phyloP scores from a whole-genome alignment of 2,113 vertebrate genomes.

The Electrona antarctica region DNA sequence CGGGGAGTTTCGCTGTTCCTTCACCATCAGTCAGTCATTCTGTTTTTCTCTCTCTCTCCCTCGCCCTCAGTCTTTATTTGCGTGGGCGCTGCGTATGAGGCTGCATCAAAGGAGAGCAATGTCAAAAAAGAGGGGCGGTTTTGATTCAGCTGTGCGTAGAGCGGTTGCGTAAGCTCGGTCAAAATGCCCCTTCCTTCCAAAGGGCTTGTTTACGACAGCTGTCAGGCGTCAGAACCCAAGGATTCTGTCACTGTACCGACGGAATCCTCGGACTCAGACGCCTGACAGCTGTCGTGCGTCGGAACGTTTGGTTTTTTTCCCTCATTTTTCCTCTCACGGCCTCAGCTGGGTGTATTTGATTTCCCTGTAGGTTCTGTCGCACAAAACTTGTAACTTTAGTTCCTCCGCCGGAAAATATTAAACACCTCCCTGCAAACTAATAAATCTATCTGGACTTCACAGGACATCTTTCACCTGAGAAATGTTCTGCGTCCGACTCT shows the following conservation, averaged over 20 bases:
- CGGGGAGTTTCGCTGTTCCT: conserved; percentile 44
- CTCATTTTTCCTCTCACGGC: no score
- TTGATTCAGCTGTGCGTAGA: conserved; percentile 63
- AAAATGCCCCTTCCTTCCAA: no score
- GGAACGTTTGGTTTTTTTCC: no score
- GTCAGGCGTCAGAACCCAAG: no score
- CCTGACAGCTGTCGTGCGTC: no score
- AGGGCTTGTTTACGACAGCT: no score
- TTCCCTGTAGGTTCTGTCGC: conserved; percentile 35
- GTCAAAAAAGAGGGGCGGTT: conserved; percentile 52
- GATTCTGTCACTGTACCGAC: no score
- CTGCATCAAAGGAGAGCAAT: conserved; percentile 51
- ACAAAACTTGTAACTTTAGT: neutral
- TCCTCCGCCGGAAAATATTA: conserved; percentile 34
- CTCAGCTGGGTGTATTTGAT: conserved; percentile 16
- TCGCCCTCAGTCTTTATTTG: conserved; percentile 27
- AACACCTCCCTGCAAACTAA: conserved; percentile 31
- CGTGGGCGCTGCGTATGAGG: conserved; percentile 59
- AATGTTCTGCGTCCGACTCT: conserved; percentile 20
- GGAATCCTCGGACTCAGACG: no score
- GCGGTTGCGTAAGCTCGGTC: conserved; percentile 39
- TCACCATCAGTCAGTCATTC: conserved; percentile 39
- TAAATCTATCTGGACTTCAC: conserved; percentile 30
- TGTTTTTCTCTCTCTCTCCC: conserved; percentile 25
- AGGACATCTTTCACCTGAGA: conserved; percentile 47